Evolutionary conservation across 2,113 vertebrate species (phyloP), one percentile per base, ranked within the genome.

Genomic region (Thamnophis sirtalis): DNA sequence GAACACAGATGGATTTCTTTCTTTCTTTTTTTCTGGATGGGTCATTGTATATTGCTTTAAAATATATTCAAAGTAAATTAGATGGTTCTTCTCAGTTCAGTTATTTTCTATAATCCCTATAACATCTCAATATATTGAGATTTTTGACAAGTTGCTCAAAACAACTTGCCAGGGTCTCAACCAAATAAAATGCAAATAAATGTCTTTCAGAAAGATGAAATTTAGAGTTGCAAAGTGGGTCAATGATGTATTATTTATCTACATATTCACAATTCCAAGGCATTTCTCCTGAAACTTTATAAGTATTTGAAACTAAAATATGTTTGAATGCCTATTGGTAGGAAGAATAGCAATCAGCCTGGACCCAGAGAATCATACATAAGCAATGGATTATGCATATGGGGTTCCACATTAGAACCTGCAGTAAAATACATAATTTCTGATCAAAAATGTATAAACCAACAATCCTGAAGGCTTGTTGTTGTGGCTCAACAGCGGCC

Each of bases 131-230:
- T 80, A 73, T 90, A 43, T 93, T 80, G 94, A 84, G 91, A 96
- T 92, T 90, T 93, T 93, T 50, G 53, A 91, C 87, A 90, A 10
- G 28, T 94, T 95, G 88, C 60, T 92, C 48, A 91, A 90, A 94
- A 92, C 9, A 93, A 50, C 9, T 96, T 93, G 90, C 58, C 68
- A 9, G 55, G 89, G 48, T 24, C 56, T 93, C 38, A 89, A 6
- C 92, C 90, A 95, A 95, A 93, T 94, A 94, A 55, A 94, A 95
- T 48, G 7, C 68, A 95, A 95, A 92, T 94, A 94, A 93, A 94
- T 87, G n/a, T 91, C 28, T 90, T 85, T 93, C 53, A 93, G 60
- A 95, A 43, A 89, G 87, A 95, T 7, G 58, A 3, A 86, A 94
- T 96, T 95, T 95, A 93, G 58, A 93, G 19, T 21, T 91, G 43